Evolutionary conservation across 1,140 invertebrate species (phyloP).

Genomic region (Sycophaga agraensis): DNA sequence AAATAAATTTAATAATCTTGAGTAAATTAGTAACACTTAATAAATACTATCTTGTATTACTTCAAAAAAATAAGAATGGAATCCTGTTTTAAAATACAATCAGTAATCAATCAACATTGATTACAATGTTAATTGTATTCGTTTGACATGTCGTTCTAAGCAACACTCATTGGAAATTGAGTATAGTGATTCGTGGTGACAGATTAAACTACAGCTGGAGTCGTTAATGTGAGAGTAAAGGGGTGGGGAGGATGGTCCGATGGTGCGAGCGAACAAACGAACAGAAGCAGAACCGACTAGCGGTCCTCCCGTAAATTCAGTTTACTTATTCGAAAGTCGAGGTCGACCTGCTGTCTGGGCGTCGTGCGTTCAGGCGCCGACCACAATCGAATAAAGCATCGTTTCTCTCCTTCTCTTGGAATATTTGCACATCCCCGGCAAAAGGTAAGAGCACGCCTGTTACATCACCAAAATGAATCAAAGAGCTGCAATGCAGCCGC

Average conservation of each 20-base stretch:
- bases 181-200: conserved; percentile 19
- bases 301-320: conserved; percentile 41
- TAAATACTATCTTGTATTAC: neutral
- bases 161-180: conserved; percentile 12
- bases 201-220: neutral
- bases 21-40: no score
- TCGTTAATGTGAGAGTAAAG: neutral
- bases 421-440: conserved; percentile 46
- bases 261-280: conserved; percentile 20
- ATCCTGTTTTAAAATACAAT: no score
- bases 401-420: no score
- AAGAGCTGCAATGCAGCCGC: no score
- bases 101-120: conserved; percentile 4
- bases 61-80: no score
- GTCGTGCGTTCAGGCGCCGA: conserved; percentile 36
- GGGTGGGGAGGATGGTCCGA: neutral
- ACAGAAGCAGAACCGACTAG: neutral
- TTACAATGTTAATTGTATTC: conserved; percentile 14
- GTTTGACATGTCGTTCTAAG: neutral
- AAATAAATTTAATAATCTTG: no score
- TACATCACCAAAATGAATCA: neutral
- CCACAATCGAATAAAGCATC: conserved; percentile 49
- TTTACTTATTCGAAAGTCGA: conserved; percentile 51
- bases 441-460: conserved; percentile 30
- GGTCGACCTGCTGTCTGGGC: conserved; percentile 22